Base-by-base conservation (phyloP, 2,797 vertebrate genomes). In the Sardinella longiceps region DNA sequence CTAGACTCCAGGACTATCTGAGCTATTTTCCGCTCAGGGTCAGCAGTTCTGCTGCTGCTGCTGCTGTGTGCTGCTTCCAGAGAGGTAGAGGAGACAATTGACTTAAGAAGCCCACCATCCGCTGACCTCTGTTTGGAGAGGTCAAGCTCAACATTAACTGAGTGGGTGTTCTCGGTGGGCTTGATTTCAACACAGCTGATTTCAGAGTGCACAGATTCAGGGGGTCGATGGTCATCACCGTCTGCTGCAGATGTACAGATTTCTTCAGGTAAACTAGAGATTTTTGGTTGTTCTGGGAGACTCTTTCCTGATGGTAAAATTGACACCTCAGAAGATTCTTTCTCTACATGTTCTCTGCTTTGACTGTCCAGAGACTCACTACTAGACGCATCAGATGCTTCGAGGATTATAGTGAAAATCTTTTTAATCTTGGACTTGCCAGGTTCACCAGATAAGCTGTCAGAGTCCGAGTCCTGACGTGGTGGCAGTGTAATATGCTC, bases 401-500 rank as follows among this genome's bases (percentile, higher is more conserved):
- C 70, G 5, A 77, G 70, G 39, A 77, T 23, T 77, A 77, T 77
- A 43, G 70, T 77, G 37, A 77, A 77, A 43, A 77, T 37, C 10
- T 77, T 77, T 37, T 70, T 70, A 9, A 4, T 15, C 5, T 43
- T 77, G 37, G 70, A 39, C 70, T 23, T 39, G 33, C 37, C 5
- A 7, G 39, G 37, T 3, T 18, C 20, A 33, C 18, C 70, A 37
- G 39, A 23, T 39, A 20, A 43, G 23, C 37, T 39, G 6, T 77
- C 56, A 77, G 7, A 7, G 18, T 70, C 25, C 33, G 63, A 33
- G 3, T 37, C 28, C 63, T 33, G 28, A 70, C 6, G 30, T 12
- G 60, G 60, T 30, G 10, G 12, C 12, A 15, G 2, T 33, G 63
- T 15, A 28, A 12, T 15, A 37, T 0, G 37, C 18, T 43, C 70